phyloP scores from a whole-genome alignment of 2,888 invertebrate genomes.

The Thalpophila matura region DNA sequence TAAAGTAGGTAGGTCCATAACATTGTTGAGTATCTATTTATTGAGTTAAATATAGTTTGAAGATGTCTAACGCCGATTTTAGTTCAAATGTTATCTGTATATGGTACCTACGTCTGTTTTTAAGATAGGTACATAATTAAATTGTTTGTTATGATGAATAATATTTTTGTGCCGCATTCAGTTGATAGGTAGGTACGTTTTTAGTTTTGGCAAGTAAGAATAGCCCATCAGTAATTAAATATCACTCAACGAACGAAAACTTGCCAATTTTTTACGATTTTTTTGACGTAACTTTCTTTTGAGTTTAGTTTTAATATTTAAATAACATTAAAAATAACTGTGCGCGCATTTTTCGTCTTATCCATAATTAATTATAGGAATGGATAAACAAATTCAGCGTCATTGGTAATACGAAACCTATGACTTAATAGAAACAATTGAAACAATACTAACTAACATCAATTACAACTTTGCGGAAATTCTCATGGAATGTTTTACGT shows the following conservation, averaged over 20 bases:
- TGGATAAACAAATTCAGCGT: background rate
- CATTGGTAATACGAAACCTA: conserved; percentile 26
- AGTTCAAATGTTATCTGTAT: background rate
- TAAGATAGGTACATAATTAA: background rate
- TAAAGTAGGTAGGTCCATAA: background rate
- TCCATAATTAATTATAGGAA: background rate
- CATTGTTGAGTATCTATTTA: background rate
- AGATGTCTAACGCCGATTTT: background rate
- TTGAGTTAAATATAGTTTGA: background rate
- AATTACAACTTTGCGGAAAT: conserved; percentile 46
- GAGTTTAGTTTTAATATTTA: conserved; percentile 1
- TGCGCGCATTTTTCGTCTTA: background rate
- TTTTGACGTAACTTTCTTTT: conserved; percentile 16
- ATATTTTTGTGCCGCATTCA: background rate
- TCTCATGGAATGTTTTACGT: conserved; percentile 19
- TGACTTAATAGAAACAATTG: conserved; percentile 31
- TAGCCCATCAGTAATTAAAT: conserved; percentile 27
- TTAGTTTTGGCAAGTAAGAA: conserved; percentile 24
- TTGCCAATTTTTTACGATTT: conserved; percentile 23
- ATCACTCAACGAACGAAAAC: conserved; percentile 24
- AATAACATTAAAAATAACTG: conserved; percentile 4
- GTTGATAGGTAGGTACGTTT: background rate
- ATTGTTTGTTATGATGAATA: conserved; percentile 1
- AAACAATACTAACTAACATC: conserved; percentile 26
- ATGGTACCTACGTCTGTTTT: conserved; percentile 22